phyloP scores from a whole-genome alignment of 2,113 vertebrate genomes.

The Hippoglossus stenolepis region DNA sequence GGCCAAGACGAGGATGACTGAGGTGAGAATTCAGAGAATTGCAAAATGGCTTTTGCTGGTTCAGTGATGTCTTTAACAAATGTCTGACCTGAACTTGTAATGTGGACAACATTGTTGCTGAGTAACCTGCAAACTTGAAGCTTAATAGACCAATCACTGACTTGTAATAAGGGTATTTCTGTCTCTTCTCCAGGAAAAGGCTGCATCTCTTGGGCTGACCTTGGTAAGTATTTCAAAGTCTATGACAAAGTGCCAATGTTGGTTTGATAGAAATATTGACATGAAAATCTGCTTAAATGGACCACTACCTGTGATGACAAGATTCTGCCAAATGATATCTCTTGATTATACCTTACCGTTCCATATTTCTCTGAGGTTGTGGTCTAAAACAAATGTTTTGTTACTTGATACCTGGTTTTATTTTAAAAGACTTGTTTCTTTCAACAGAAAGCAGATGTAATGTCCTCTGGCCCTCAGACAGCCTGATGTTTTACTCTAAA shows the following conservation, averaged over 20 bases:
- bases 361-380: slow-evolving; percentile 81
- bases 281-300: background rate
- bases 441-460: too few relatives aligned
- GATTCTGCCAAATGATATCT: slow-evolving; percentile 85
- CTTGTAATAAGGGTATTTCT: background rate
- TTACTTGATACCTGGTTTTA: too few relatives aligned
- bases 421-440: too few relatives aligned
- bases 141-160: rapidly evolving
- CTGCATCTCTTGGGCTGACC: background rate
- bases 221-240: slow-evolving; percentile 12
- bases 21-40: slow-evolving; percentile 26
- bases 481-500: too few relatives aligned
- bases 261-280: too few relatives aligned
- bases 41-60: background rate
- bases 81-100: slow-evolving; percentile 83
- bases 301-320: slow-evolving; percentile 75
- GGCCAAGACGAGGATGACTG: rapidly evolving
- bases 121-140: slow-evolving; percentile 30
- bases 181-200: background rate
- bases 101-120: slow-evolving; percentile 78
- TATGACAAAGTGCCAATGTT: too few relatives aligned
- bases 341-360: slow-evolving; percentile 84
- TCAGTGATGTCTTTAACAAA: slow-evolving; percentile 81
- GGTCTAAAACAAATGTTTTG: too few relatives aligned
- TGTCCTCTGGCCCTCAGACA: too few relatives aligned